These are phyloP conservation scores for Phoxinus dragarum DNA, from an alignment of 2,797 vertebrate genomes.

Conservation along the genomic window DNA sequence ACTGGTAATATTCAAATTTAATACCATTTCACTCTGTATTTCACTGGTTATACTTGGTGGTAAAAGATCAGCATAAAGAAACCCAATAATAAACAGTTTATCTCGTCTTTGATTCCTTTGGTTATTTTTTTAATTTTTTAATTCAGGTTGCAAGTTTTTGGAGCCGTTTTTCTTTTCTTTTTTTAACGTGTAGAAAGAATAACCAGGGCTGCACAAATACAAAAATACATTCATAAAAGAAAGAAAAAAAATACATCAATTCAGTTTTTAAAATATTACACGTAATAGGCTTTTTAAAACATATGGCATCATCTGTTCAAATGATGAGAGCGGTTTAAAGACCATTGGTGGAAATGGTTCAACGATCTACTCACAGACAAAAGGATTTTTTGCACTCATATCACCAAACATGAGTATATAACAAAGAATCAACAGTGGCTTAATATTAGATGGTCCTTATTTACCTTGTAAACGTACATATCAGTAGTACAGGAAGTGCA, in stretches of 20 bases:
- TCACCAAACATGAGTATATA: background rate
- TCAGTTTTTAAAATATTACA: constrained; percentile 10
- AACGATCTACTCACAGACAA: background rate
- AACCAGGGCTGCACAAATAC: constrained; percentile 11
- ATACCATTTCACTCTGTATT: constrained; percentile 43
- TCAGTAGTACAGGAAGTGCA: constrained; percentile 31
- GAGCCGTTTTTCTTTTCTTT: constrained; percentile 1
- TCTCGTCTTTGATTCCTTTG: constrained; percentile 24
- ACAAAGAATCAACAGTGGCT: background rate
- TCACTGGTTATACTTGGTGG: constrained; percentile 59
- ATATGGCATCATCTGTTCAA: background rate
- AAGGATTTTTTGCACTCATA: background rate
- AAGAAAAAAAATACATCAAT: constrained; percentile 12
- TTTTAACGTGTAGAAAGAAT: background rate
- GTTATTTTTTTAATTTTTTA: constrained; percentile 52
- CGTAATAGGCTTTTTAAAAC: background rate
- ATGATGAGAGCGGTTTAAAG: background rate
- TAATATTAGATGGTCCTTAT: constrained; percentile 15
- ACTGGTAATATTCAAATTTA: constrained; percentile 51
- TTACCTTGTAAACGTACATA: constrained; percentile 32
- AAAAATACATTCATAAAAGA: constrained; percentile 8
- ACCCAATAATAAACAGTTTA: constrained; percentile 55
- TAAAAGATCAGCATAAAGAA: constrained; percentile 63
- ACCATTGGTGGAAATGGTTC: background rate
- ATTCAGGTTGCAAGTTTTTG: constrained; percentile 57